Evolutionary conservation across 2,113 vertebrate species (phyloP).

Genomic region (Pimephales promelas): DNA sequence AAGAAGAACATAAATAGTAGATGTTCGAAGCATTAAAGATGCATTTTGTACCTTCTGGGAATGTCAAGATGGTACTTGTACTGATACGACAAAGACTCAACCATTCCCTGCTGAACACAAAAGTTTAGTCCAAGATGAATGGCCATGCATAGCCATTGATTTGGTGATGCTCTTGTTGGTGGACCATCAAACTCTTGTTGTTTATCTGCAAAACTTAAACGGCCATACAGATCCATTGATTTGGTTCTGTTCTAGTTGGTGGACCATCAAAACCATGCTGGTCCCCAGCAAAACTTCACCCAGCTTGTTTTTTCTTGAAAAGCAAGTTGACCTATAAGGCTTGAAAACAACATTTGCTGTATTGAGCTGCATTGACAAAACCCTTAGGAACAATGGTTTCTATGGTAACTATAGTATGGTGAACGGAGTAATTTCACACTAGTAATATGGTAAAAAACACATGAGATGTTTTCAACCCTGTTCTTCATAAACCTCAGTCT

Average conservation of each 20-base stretch:
- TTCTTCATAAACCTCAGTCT: background rate
- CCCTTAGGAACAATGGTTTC: background rate
- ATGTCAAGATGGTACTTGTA: background rate
- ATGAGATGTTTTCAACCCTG: background rate
- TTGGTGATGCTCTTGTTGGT: background rate
- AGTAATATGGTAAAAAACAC: background rate
- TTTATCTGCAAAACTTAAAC: background rate
- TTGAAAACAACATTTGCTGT: background rate
- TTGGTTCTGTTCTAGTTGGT: background rate
- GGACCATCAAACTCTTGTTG: background rate
- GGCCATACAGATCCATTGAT: background rate
- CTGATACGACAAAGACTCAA: background rate
- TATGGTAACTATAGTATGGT: background rate
- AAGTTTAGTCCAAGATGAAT: background rate
- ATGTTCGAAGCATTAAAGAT: background rate
- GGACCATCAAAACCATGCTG: background rate
- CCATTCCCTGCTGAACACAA: background rate
- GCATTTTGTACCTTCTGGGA: background rate
- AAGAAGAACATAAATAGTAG: background rate
- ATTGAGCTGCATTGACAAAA: background rate
- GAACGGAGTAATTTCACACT: background rate
- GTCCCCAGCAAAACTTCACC: background rate
- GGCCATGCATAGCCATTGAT: background rate
- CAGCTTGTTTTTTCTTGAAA: background rate
- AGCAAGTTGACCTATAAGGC: background rate